Percentiles rank a stretch among this genome's conserved stretches.
phyloP scores from a whole-genome alignment of 1,140 invertebrate genomes.

The Drosophila setifemur region DNA sequence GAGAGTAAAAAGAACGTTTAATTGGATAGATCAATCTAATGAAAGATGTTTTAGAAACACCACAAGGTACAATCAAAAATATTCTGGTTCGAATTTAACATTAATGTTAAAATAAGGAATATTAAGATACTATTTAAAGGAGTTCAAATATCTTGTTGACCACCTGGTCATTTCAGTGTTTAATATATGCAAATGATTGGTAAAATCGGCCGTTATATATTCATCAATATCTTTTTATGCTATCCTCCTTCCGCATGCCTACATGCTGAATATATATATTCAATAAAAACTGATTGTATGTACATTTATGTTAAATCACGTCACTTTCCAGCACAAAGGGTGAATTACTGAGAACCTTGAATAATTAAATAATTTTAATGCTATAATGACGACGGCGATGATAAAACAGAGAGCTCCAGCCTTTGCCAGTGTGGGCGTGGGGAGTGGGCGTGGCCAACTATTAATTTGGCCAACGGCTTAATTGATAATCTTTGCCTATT shows the following conservation, averaged over 20 bases:
- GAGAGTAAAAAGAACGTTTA: not conserved
- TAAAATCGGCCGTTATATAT: conserved; percentile 5
- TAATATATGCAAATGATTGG: conserved; percentile 11
- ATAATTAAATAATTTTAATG: conserved; percentile 54
- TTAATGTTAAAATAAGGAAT: too few species aligned
- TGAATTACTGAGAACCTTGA: conserved; percentile 26
- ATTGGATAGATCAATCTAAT: not conserved
- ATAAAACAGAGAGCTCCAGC: not conserved
- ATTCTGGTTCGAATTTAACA: too few species aligned
- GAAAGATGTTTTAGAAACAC: not conserved
- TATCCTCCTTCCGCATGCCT: not conserved
- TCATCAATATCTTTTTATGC: conserved; percentile 37
- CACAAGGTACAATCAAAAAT: not conserved
- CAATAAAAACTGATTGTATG: not conserved
- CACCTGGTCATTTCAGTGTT: not conserved
- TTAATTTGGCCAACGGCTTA: conserved; percentile 74
- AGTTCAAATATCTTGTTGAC: too few species aligned
- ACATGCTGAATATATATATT: not conserved
- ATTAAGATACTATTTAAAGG: too few species aligned
- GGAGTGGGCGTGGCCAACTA: conserved; percentile 44
- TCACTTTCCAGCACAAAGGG: conserved; percentile 12
- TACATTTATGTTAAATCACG: conserved; percentile 20
- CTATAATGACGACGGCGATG: conserved; percentile 14
- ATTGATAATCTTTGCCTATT: conserved; percentile 80
- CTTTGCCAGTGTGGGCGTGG: not conserved